Base-by-base conservation (phyloP, 2,113 vertebrate genomes). In the Cairina moschata region DNA sequence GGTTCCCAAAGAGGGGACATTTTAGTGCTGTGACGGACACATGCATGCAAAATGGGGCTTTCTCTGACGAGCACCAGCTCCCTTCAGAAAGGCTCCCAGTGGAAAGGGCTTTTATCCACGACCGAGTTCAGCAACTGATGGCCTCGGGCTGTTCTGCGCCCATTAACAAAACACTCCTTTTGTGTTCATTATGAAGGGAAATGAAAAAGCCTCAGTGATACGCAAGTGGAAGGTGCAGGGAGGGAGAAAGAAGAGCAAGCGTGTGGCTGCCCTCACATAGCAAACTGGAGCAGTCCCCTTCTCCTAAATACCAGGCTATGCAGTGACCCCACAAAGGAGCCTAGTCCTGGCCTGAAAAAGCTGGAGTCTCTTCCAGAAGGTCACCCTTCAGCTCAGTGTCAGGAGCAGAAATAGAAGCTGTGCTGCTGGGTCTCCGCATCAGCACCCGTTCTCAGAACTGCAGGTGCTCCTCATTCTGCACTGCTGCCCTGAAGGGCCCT, bases 121-220 rank as follows among this genome's bases (percentile, higher is more conserved):
- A 13, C 59, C 23, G 65, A n/a, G 8, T 13, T 4, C 20, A 48
- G 21, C 46, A 83, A 86, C 52, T 5, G 6, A 16, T 0, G 0
- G 15, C 50, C 71, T 77, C 2, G 0, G 44, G 50, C 76, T 28
- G 54, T 65, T 88, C 77, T 55, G 40, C 69, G 26, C 34, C 60
- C 59, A 32, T 78, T 78, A 52, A 36, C 15, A 54, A 40, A 65
- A 62, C 20, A 25, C 11, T 52, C 50, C 76, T 50, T 78, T 32
- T 78, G 59, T 78, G 46, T 28, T 62, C 28, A 17, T 32, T 78
- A 78, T 17, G 44, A 78, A 48, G 34, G 59, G 59, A 78, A 78
- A 32, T 34, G 59, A 40, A 78, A 77, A 36, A 31, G 34, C 21
- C 34, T 78, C 8, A 6, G 22, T 58, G 54, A 40, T 42, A 65